A percentile compares a stretch with the other conserved stretches of the same genome.
These are phyloP conservation scores for Opisthograptis luteolata DNA, from an alignment of 2,888 invertebrate genomes.

Conservation along the genomic window DNA sequence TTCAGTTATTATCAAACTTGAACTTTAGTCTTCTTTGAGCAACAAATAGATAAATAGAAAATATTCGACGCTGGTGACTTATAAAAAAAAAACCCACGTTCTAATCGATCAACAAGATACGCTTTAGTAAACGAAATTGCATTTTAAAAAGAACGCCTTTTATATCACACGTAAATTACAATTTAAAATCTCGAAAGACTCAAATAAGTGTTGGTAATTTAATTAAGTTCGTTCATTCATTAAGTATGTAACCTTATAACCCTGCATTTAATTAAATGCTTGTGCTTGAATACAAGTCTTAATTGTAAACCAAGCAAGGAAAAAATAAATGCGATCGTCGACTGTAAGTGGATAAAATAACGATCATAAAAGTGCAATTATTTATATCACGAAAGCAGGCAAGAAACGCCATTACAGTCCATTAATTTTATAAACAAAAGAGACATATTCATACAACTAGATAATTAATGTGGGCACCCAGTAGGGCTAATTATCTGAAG, in stretches of 20 bases:
- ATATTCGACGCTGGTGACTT: no score
- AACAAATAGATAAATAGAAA: no score
- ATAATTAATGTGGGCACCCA: slow-evolving; percentile 36
- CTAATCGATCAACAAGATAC: no score
- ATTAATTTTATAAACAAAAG: slow-evolving; percentile 36
- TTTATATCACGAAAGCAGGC: background rate
- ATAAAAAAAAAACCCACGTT: no score
- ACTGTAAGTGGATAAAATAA: background rate
- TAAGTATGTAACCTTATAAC: background rate
- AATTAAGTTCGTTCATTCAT: no score
- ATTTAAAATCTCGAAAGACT: no score
- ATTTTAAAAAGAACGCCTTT: no score
- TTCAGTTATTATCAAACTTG: no score
- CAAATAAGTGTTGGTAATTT: no score
- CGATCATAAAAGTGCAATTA: slow-evolving; percentile 1
- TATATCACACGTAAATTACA: no score
- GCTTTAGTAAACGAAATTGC: no score
- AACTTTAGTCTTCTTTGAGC: no score
- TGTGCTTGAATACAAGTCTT: background rate
- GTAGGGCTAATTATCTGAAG: slow-evolving; percentile 52
- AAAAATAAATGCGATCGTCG: background rate
- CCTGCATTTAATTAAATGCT: slow-evolving; percentile 1
- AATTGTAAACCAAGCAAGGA: background rate
- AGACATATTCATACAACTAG: slow-evolving; percentile 33
- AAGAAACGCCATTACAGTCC: slow-evolving; percentile 20